phyloP scores from a whole-genome alignment of 2,113 vertebrate genomes.

The Oceanodroma tethys region DNA sequence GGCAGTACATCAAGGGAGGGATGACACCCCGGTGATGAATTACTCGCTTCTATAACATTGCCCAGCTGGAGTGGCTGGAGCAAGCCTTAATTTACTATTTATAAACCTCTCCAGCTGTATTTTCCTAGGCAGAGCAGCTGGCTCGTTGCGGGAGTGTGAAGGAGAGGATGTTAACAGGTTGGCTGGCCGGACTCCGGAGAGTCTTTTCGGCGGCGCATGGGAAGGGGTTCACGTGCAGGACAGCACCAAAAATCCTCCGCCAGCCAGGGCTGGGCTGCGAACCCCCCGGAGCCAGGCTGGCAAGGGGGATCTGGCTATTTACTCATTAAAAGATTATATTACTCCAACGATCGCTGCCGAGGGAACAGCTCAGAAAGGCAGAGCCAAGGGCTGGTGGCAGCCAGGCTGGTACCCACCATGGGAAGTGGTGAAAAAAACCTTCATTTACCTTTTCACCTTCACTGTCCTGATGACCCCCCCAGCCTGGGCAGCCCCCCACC shows the following conservation, averaged over 20 bases:
- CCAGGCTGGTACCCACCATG: background rate
- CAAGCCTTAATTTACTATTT: constrained; percentile 70
- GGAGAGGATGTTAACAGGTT: constrained; percentile 71
- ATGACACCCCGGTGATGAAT: constrained; percentile 52
- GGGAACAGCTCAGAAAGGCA: background rate
- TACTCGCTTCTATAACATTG: background rate
- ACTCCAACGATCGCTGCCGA: rapidly evolving
- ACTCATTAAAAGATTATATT: background rate
- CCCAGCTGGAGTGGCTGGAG: constrained; percentile 61
- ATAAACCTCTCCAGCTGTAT: constrained; percentile 68
- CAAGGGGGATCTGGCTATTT: rapidly evolving
- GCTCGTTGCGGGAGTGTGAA: constrained; percentile 64
- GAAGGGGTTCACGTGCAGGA: constrained; percentile 37
- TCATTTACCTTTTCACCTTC: background rate
- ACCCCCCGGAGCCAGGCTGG: rapidly evolving
- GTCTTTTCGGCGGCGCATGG: background rate
- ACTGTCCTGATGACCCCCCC: background rate
- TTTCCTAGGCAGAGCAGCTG: constrained; percentile 66
- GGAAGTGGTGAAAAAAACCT: rapidly evolving
- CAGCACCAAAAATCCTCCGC: background rate
- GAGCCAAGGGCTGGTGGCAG: background rate
- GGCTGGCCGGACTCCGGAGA: background rate
- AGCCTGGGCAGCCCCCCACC: background rate
- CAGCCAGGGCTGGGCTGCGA: background rate
- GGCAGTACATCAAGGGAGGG: constrained; percentile 16